Evolutionary conservation across 2,113 vertebrate species (phyloP), one percentile per base, ranked within the genome.

Genomic region (Oryzias woworae): DNA sequence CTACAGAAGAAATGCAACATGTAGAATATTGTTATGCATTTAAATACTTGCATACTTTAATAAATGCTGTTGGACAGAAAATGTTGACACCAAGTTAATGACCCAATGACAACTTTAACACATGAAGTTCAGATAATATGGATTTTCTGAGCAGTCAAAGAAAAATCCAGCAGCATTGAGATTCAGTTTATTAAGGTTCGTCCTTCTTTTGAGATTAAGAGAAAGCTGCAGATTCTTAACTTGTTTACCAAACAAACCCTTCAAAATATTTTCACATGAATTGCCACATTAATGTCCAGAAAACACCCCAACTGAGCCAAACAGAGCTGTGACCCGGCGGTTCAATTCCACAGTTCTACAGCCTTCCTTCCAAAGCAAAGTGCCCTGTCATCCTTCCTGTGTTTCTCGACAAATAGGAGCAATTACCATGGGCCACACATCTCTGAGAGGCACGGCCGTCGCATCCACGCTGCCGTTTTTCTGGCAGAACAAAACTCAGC

Each of bases 351-450:
- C 10, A 4, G 16, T 74, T 70, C 71, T 71, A 59, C 79, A 60
- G 49, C 58, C 31, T 56, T 53, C 28, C 47, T 23, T 58, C 47
- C 55, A 61, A 67, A 59, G 58, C 17, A 62, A 70, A 62, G 47
- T 36, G 24, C 49, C 1, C 10, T 69, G 77, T 71, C 73, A 66
- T 66, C 69, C 65, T 48, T 4, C 10, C 77, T 53, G 69, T 15
- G 26, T 42, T 46, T 65, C 55, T 66, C 73, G 7, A 55, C 78
- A 72, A 68, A 75, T 73, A 75, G 68, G 60, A 80, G 78, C 84
- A 79, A 77, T 84, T 75, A 75, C 68, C 71, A 62, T 23, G 67
- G 82, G 69, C 53, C 53, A 7, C 28, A 73, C 76, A 69, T 20
- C n/a, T 60, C 53, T 66, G 55, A 53, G 48, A 53, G 16, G 57